These are phyloP conservation scores for Oryzias woworae DNA, from an alignment of 2,113 vertebrate genomes.

Conservation along the genomic window DNA sequence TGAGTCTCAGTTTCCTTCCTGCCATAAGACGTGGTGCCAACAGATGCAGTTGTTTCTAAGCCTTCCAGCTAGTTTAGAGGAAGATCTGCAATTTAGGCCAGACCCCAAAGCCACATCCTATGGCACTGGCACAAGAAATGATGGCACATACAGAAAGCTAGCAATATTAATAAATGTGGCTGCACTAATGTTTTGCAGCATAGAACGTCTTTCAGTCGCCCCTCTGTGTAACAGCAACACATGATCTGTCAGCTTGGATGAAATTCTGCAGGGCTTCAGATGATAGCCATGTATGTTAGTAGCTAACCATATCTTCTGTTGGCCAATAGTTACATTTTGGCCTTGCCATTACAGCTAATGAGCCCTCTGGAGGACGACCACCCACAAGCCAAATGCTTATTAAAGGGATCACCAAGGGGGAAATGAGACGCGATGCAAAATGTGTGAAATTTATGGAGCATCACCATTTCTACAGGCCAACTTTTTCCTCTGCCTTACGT, in stretches of 20 bases:
- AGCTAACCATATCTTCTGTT: conserved; percentile 40
- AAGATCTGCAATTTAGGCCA: conserved; percentile 59
- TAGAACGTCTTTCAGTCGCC: conserved; percentile 14
- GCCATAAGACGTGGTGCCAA: conserved; percentile 3
- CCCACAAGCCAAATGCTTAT: conserved; percentile 56
- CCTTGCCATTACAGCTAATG: conserved; percentile 68
- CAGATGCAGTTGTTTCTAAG: conserved; percentile 50
- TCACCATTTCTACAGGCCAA: conserved; percentile 14
- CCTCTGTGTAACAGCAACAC: conserved; percentile 19
- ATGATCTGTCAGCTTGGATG: conserved; percentile 38
- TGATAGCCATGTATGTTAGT: conserved; percentile 21
- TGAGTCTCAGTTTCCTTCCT: conserved; percentile 53
- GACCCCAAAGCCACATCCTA: conserved; percentile 59
- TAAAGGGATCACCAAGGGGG: conserved; percentile 56
- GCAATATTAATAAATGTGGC: conserved; percentile 22
- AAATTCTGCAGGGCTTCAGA: conserved; percentile 37
- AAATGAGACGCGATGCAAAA: conserved; percentile 40
- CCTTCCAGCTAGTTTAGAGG: conserved; percentile 50
- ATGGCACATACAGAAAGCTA: conserved; percentile 23
- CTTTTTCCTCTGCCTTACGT: conserved; percentile 7
- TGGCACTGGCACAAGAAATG: conserved; percentile 48
- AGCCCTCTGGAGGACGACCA: conserved; percentile 64
- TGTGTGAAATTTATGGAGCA: conserved; percentile 27
- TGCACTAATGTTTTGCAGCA: conserved; percentile 18
- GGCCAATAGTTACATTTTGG: conserved; percentile 53